phyloP scores from a whole-genome alignment of 2,888 invertebrate genomes.

The Latheticus oryzae region DNA sequence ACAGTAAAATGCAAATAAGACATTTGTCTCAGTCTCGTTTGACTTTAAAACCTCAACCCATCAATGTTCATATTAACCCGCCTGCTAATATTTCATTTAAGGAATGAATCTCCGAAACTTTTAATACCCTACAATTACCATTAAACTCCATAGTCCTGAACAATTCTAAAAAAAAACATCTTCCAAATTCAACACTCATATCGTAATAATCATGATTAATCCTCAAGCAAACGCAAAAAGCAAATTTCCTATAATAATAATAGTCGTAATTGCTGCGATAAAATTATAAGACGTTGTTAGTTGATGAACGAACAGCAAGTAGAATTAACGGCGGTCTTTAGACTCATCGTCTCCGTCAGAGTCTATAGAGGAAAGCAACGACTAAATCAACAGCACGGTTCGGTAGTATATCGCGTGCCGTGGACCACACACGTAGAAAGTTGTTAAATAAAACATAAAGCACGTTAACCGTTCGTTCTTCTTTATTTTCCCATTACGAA shows the following conservation, averaged over 20 bases:
- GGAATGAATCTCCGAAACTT: too few relatives aligned
- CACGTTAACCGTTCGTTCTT: slow-evolving; percentile 64
- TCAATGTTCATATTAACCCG: too few relatives aligned
- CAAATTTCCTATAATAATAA: slow-evolving; percentile 5
- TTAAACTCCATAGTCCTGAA: too few relatives aligned
- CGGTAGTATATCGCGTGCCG: slow-evolving; percentile 65
- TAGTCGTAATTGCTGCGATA: slow-evolving; percentile 32
- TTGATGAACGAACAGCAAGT: slow-evolving; percentile 36
- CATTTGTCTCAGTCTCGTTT: too few relatives aligned
- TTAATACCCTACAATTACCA: too few relatives aligned
- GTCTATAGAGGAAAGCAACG: slow-evolving; percentile 41
- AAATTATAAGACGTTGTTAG: slow-evolving; percentile 36
- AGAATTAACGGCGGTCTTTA: slow-evolving; percentile 42
- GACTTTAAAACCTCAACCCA: too few relatives aligned
- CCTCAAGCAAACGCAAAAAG: not conserved
- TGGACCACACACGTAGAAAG: slow-evolving; percentile 64
- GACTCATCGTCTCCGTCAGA: slow-evolving; percentile 42
- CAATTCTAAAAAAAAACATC: too few relatives aligned
- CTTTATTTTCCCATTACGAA: slow-evolving; percentile 59
- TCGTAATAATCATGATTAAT: too few relatives aligned
- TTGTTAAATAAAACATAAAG: slow-evolving; percentile 67
- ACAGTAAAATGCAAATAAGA: too few relatives aligned
- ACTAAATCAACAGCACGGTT: slow-evolving; percentile 52
- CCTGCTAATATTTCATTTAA: too few relatives aligned
- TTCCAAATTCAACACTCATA: too few relatives aligned